Base-by-base conservation (phyloP, 2,113 vertebrate species). In the Orthochromis indermauri region DNA sequence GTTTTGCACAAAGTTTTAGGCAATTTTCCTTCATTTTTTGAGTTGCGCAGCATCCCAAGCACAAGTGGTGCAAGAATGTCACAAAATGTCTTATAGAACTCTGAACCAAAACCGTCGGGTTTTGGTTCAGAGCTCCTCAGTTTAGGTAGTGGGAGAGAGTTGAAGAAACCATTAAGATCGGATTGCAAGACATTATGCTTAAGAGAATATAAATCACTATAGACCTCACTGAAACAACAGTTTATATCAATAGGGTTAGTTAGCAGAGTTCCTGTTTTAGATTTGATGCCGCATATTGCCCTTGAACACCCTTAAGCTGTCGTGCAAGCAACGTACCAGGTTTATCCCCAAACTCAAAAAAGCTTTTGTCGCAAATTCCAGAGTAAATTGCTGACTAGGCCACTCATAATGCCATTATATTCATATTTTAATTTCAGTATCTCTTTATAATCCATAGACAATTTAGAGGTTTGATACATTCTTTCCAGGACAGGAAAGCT, bases 41-140 rank as follows among this genome's bases (percentile, higher is more conserved):
- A 68, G 16, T 10, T 17, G 7, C 2, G 2, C 6, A 83, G 45
- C 11, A 82, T 63, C 19, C 57, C 19, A 8, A 82, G 40, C 5
- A 35, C 8, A 10, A 63, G 35, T 35, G n/a, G 61, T 10, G 82
- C 14, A 19, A 83, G 63, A 28, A 71, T 10, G 28, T 19, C 1
- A 2, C 21, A 71, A 37, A 71, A 71, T 8, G 11, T 73, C 21
- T 73, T 83, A 54, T 40, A 28, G 3, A 71, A 54, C 11, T 83
- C 31, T 3, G 0, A 12, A 3, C 45, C 5, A 1, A 19, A 68
- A 11, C 53, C 13, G 4, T 53, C 9, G 2, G 59, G 42, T 31
- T n/a, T 83, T 83, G 19, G 2, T 14, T 24, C 57, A 33, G 2
- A 16, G 5, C 21, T 5, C n/a, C 19, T 82, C 19, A 63, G 17